Conservation (phyloP, 1,140 invertebrate species). For the Hyposmocoma kahamanoa region DNA sequence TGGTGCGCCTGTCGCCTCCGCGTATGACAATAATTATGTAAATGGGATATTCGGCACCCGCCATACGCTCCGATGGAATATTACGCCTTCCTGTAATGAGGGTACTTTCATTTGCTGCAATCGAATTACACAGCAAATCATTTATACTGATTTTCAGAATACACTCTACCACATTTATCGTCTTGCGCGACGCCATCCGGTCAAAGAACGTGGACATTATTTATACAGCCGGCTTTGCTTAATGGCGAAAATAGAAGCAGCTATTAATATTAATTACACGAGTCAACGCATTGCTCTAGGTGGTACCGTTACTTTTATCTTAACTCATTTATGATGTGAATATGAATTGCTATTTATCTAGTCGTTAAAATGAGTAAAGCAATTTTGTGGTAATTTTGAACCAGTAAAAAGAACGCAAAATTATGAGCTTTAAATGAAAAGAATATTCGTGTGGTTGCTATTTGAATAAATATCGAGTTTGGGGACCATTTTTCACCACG, state of each 20-base stretch:
- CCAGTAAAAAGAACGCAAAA: conserved; percentile 12
- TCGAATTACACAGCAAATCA: background rate
- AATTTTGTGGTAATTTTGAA: conserved; percentile 6
- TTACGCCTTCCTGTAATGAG: conserved; percentile 15
- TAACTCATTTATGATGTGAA: conserved; percentile 1
- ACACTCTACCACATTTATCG: background rate
- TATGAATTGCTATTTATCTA: too few relatives aligned
- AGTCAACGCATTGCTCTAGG: conserved; percentile 1
- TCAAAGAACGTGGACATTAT: conserved; percentile 1
- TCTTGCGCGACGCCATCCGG: background rate
- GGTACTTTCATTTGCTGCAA: conserved; percentile 13
- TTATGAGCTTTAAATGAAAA: conserved; percentile 33
- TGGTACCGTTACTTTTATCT: background rate
- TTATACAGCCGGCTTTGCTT: background rate
- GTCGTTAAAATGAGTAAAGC: conserved; percentile 24
- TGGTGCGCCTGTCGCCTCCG: conserved; percentile 3
- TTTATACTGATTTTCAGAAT: background rate
- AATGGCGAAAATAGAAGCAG: background rate
- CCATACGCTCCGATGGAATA: conserved; percentile 21
- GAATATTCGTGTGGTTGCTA: conserved; percentile 44
- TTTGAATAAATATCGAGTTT: conserved; percentile 63
- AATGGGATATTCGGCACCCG: conserved; percentile 35
- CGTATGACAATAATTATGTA: conserved; percentile 55
- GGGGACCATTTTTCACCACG: conserved; percentile 53
- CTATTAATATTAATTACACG: conserved; percentile 3